phyloP scores from a whole-genome alignment of 1,140 invertebrate genomes.

The Leptopilina clavipes region DNA sequence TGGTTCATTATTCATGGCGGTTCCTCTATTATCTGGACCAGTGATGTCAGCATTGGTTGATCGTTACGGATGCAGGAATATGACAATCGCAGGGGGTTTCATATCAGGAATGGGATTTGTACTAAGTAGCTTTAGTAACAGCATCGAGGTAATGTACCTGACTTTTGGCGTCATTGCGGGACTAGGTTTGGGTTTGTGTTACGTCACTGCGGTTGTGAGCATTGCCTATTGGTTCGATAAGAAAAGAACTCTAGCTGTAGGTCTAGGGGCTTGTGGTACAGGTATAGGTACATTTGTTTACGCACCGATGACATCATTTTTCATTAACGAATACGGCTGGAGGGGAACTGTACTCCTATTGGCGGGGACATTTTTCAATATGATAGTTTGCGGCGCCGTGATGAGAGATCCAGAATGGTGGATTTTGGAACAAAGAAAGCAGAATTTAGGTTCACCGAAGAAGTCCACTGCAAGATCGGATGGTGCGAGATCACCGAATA shows the following conservation, averaged over 20 bases:
- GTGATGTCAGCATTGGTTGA: slow-evolving; percentile 92
- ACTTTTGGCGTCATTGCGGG: slow-evolving; percentile 91
- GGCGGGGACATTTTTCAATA: slow-evolving; percentile 89
- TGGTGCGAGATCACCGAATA: slow-evolving; percentile 80
- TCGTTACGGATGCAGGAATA: slow-evolving; percentile 86
- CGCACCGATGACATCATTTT: slow-evolving; percentile 86
- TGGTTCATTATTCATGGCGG: slow-evolving; percentile 91
- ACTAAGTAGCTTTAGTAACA: slow-evolving; percentile 84
- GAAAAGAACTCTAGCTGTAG: slow-evolving; percentile 92
- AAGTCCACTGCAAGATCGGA: slow-evolving; percentile 77
- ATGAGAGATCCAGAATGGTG: slow-evolving; percentile 90
- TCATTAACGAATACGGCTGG: slow-evolving; percentile 90
- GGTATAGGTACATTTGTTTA: slow-evolving; percentile 94
- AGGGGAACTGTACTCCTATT: slow-evolving; percentile 87
- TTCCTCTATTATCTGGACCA: slow-evolving; percentile 91
- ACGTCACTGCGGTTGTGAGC: slow-evolving; percentile 92
- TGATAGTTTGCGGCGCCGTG: slow-evolving; percentile 89
- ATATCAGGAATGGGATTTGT: slow-evolving; percentile 88
- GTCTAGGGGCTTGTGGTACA: slow-evolving; percentile 92
- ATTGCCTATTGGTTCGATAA: slow-evolving; percentile 98
- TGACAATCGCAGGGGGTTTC: slow-evolving; percentile 87
- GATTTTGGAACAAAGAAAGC: slow-evolving; percentile 78
- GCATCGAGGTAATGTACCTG: slow-evolving; percentile 86
- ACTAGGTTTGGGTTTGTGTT: slow-evolving; percentile 90
- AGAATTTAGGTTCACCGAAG: slow-evolving; percentile 77